Percentiles rank a stretch among this genome's conserved stretches.
Evolutionary conservation across 2,113 vertebrate species (phyloP).

Genomic region (Tetrax tetrax): DNA sequence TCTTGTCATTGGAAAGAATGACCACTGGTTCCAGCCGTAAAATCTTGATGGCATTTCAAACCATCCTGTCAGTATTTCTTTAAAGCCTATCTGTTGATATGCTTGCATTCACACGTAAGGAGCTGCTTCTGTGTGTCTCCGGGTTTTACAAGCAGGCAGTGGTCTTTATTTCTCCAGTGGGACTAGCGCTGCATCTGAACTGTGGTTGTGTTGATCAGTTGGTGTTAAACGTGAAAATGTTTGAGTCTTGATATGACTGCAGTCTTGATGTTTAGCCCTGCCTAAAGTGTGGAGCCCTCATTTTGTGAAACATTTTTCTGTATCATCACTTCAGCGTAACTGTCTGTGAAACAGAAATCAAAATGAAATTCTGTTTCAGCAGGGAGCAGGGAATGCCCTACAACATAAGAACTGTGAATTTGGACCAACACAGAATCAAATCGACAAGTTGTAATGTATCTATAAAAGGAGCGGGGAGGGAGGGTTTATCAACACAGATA

Average conservation of each 20-base stretch:
- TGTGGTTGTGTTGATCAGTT: not conserved
- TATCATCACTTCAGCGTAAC: not conserved
- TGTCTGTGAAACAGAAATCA: not conserved
- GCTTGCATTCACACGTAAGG: not conserved
- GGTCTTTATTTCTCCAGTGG: not conserved
- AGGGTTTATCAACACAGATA: not conserved
- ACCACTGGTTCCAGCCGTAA: not conserved
- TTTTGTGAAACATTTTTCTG: not conserved
- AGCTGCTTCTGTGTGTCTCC: not conserved
- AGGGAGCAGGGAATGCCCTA: not conserved
- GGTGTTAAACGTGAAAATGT: not conserved
- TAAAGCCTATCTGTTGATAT: not conserved
- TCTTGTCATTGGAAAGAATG: not conserved
- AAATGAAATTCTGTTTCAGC: not conserved
- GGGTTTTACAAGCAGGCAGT: not conserved
- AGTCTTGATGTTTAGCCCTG: not conserved
- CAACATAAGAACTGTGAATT: not conserved
- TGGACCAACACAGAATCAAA: not conserved
- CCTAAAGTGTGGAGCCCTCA: not conserved
- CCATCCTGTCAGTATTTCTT: not conserved
- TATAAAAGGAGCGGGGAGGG: not conserved
- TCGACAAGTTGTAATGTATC: not conserved
- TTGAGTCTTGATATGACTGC: not conserved
- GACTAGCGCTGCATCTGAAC: not conserved
- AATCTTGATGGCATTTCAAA: not conserved